Conservation (phyloP, 2,797 vertebrate species). For the Odontamblyopus lacepedii region DNA sequence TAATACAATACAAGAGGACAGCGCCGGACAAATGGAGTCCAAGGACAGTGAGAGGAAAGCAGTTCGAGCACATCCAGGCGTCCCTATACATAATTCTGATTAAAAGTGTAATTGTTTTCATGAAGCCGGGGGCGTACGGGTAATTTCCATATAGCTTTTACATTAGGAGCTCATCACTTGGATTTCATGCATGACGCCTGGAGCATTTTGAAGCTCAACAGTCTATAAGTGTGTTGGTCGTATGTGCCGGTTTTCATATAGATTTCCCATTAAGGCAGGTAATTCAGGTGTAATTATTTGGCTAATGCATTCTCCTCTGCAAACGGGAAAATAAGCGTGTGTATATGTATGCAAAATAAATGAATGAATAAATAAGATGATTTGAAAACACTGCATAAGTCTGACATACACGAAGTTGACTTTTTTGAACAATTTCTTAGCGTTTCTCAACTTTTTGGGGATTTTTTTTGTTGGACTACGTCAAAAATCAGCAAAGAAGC, state of each 20-base stretch:
- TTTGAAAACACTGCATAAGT: too few species aligned
- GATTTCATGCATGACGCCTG: not conserved
- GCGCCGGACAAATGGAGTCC: slow-evolving; percentile 2
- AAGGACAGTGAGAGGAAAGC: not conserved
- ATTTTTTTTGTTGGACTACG: too few species aligned
- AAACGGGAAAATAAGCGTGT: not conserved
- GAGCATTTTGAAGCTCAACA: not conserved
- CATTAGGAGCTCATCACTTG: not conserved
- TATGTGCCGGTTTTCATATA: not conserved
- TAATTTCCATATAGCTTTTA: not conserved
- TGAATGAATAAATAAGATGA: too few species aligned
- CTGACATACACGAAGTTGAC: too few species aligned
- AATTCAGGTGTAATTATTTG: not conserved
- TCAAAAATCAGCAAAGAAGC: too few species aligned
- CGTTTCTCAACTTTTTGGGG: too few species aligned
- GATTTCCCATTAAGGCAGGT: not conserved
- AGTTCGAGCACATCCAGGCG: not conserved
- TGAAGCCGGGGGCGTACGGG: not conserved
- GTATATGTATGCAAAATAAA: not conserved
- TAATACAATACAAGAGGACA: slow-evolving; percentile 3
- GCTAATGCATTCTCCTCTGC: not conserved
- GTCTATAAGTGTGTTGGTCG: not conserved
- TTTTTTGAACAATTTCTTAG: too few species aligned
- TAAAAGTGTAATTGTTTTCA: not conserved
- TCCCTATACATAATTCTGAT: not conserved